phyloP scores from a whole-genome alignment of 2,888 invertebrate species.

The Ditylenchus weischeri region DNA sequence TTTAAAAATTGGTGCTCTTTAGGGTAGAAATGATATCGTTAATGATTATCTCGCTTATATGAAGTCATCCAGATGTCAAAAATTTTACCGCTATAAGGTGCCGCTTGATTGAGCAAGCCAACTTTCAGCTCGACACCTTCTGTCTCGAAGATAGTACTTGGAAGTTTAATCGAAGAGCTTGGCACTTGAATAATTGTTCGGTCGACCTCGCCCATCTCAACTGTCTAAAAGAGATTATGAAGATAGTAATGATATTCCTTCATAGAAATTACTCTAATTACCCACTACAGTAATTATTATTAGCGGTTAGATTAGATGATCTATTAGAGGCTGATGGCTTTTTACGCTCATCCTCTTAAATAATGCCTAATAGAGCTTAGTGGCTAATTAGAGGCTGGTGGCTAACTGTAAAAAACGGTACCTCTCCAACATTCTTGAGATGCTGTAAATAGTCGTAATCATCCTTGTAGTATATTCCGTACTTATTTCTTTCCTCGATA shows the following conservation, averaged over 20 bases:
- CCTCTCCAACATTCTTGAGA: conserved; percentile 67
- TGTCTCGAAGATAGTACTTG: conserved; percentile 84
- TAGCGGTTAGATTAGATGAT: too few relatives aligned
- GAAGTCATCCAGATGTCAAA: too few relatives aligned
- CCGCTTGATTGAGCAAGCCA: conserved; percentile 74
- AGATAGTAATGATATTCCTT: not conserved
- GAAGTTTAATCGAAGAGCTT: conserved; percentile 66
- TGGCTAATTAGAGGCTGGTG: too few relatives aligned
- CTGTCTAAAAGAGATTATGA: conserved; percentile 10
- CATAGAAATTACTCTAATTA: not conserved
- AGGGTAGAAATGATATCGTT: too few relatives aligned
- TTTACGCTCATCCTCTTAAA: too few relatives aligned
- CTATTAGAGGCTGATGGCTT: too few relatives aligned
- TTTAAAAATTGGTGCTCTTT: too few relatives aligned
- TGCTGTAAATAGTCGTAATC: conserved; percentile 93
- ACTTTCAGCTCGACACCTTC: conserved; percentile 76
- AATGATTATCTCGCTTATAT: too few relatives aligned
- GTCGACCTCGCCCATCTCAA: conserved; percentile 27
- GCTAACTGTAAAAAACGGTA: conserved; percentile 22
- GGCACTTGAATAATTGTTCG: conserved; percentile 27
- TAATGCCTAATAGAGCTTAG: too few relatives aligned
- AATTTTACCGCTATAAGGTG: conserved; percentile 62
- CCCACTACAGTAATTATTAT: too few relatives aligned
- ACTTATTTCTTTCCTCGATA: conserved; percentile 70
- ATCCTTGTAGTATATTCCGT: conserved; percentile 87